Base-by-base conservation (phyloP, 2,113 vertebrate species). In the Scalopus aquaticus region DNA sequence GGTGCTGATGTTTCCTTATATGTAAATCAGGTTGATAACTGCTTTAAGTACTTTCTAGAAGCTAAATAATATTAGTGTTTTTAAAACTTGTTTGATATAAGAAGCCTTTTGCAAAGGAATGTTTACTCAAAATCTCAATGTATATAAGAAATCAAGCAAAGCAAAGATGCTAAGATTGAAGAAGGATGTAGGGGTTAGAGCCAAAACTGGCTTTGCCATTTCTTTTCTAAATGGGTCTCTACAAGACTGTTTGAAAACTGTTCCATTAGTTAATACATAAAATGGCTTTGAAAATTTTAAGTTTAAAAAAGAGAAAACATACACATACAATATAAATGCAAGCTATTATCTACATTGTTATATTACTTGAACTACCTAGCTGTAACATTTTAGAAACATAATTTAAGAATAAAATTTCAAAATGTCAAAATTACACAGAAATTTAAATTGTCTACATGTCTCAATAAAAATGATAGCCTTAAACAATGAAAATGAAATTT, bases 361-460 rank as follows among this genome's bases (percentile, higher is more conserved):
- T 15, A 64, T 42, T 85, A 51, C 12, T 69, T 69, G 22, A 91
- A 51, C 11, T 76, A 95, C 11, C 78, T 76, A 65, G 5, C 54
- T 91, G 7, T 46, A 79, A 74, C 11, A 82, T 74, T 92, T 83
- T 88, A 89, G 58, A 94, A 95, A 95, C 5, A 54, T 3, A 82
- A 13, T 64, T 93, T 84, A 93, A 80, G 37, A 94, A 92, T 9
- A 90, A 79, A 96, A 44, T 78, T 70, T 92, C 56, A 92, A 88
- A 95, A 91, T 90, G 35, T 80, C 65, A 93, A 88, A 78, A 73
- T 49, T 74, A 86, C 9, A 88, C 9, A 78, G 56, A 89, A 77
- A 82, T 60, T 90, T 90, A 83, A 95, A 82, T 35, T 86, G 19
- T 56, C 70, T 79, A 81, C 5, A 78, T 62, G 8, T 72, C 15